These are phyloP conservation scores for Macaria notata DNA, from an alignment of 2,888 invertebrate genomes.

Conservation along the genomic window DNA sequence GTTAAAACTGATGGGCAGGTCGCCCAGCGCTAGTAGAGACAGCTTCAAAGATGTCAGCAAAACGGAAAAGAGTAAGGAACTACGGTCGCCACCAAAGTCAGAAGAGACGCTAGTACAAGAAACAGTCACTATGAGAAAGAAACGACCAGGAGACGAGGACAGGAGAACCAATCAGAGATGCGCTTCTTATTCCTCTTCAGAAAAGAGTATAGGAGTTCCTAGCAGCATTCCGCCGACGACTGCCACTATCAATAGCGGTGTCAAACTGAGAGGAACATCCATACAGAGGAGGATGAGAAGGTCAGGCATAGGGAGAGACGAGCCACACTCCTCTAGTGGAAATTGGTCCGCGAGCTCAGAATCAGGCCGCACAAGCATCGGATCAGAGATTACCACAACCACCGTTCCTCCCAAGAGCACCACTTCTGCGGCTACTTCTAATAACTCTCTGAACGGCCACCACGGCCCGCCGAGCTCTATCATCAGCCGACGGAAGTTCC, in stretches of 20 bases:
- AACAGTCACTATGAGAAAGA: constrained; percentile 84
- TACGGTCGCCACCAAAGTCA: constrained; percentile 61
- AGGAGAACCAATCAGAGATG: constrained; percentile 89
- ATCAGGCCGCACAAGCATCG: constrained; percentile 92
- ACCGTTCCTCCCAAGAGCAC: constrained; percentile 88
- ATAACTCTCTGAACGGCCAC: constrained; percentile 85
- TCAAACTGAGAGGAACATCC: constrained; percentile 90
- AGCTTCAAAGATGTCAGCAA: constrained; percentile 68
- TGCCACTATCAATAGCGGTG: constrained; percentile 82
- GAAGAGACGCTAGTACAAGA: constrained; percentile 86
- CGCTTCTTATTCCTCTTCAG: constrained; percentile 89
- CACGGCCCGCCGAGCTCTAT: constrained; percentile 87
- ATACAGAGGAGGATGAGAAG: constrained; percentile 87
- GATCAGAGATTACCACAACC: constrained; percentile 89
- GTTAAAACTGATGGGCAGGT: constrained; percentile 87
- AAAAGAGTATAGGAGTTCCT: constrained; percentile 85
- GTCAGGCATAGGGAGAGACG: constrained; percentile 86
- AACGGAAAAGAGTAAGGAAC: constrained; percentile 66
- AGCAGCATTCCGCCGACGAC: constrained; percentile 74
- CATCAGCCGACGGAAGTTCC: constrained; percentile 84
- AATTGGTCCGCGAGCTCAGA: constrained; percentile 98
- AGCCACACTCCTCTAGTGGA: constrained; percentile 94
- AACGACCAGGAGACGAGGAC: constrained; percentile 83
- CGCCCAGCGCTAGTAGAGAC: constrained; percentile 81
- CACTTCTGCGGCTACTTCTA: constrained; percentile 86